Conservation (phyloP, 2,888 invertebrate species). For the Agonopterix subpropinquella region DNA sequence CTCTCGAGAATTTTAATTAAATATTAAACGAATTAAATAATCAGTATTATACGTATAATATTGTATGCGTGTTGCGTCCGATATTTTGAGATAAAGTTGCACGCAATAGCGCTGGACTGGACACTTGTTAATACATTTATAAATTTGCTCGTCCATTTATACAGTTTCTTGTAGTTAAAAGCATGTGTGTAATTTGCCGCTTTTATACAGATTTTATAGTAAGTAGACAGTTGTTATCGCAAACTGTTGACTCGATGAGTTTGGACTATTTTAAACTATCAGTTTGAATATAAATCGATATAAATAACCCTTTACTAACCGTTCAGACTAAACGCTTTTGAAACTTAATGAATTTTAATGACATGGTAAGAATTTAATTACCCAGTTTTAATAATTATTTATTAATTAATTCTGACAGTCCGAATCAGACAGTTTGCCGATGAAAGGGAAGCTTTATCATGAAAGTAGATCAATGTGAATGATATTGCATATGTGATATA, state of each 20-base stretch:
- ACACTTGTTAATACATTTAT: conserved; percentile 39
- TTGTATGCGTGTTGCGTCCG: conserved; percentile 63
- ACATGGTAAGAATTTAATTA: conserved; percentile 1
- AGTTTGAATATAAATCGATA: neutral
- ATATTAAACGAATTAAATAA: conserved; percentile 75
- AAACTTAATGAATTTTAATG: neutral
- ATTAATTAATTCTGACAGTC: conserved; percentile 31
- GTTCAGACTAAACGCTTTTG: neutral
- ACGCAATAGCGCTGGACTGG: conserved; percentile 45
- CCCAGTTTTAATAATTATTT: conserved; percentile 8
- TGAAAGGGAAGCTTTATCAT: conserved; percentile 49
- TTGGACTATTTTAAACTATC: conserved; percentile 4
- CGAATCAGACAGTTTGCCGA: conserved; percentile 47
- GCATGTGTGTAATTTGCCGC: conserved; percentile 26
- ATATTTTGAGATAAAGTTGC: conserved; percentile 53
- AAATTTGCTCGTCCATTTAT: conserved; percentile 28
- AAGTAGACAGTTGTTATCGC: conserved; percentile 32
- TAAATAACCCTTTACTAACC: conserved; percentile 1
- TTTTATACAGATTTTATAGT: conserved; percentile 13
- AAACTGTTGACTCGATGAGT: conserved; percentile 37
- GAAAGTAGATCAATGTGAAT: conserved; percentile 58
- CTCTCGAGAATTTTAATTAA: conserved; percentile 73
- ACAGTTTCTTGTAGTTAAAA: conserved; percentile 30
- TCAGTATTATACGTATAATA: conserved; percentile 73
- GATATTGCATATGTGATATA: conserved; percentile 73